phyloP scores from a whole-genome alignment of 2,888 invertebrate genomes.

The Caenorhabditis virilis region DNA sequence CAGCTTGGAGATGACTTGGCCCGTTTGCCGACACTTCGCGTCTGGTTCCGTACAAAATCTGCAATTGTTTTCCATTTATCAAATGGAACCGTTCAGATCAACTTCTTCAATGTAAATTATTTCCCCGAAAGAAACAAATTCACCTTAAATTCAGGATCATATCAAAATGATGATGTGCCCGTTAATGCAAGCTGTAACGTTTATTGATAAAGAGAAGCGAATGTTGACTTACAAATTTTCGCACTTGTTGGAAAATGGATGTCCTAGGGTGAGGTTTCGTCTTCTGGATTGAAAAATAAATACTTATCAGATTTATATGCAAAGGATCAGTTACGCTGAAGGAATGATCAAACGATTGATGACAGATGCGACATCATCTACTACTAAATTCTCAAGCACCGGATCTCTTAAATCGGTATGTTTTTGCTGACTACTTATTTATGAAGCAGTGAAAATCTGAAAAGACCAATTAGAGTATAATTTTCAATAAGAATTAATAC shows the following conservation, averaged over 20 bases:
- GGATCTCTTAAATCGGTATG: no score
- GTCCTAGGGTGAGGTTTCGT: conserved; percentile 53
- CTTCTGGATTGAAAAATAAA: no score
- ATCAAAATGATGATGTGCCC: conserved; percentile 97
- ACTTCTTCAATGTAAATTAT: conserved; percentile 62
- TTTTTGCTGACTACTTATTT: no score
- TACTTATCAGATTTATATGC: conserved; percentile 43
- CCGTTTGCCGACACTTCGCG: conserved; percentile 89
- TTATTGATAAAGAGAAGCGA: conserved; percentile 87
- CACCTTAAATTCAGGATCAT: conserved; percentile 77
- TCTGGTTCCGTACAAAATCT: conserved; percentile 93
- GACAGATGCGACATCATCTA: conserved; percentile 7
- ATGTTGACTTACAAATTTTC: conserved; percentile 82
- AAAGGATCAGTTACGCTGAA: conserved; percentile 58
- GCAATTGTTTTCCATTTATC: conserved; percentile 96
- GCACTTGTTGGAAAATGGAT: conserved; percentile 53
- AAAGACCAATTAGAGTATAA: no score
- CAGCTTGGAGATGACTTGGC: conserved; percentile 85
- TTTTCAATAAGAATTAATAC: background rate
- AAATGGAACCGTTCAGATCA: conserved; percentile 78
- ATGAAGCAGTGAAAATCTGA: no score
- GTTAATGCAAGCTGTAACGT: conserved; percentile 93
- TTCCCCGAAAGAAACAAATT: background rate
- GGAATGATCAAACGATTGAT: conserved; percentile 57
- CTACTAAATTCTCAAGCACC: no score